These are phyloP conservation scores for Glaucidium brasilianum DNA, from an alignment of 2,113 vertebrate genomes.

Conservation along the genomic window DNA sequence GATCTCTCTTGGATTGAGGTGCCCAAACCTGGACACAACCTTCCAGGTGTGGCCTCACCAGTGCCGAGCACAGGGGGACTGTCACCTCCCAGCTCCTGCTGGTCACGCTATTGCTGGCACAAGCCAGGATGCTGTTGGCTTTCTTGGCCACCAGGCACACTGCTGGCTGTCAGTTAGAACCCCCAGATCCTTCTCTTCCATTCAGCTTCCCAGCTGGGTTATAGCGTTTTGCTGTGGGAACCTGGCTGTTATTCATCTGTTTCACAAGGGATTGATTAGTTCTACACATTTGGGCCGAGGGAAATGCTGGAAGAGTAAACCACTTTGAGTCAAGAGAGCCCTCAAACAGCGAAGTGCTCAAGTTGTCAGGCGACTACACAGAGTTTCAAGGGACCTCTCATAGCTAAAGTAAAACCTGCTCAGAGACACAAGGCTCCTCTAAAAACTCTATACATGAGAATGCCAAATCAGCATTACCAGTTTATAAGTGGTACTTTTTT, in stretches of 20 bases:
- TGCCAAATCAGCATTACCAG: background rate
- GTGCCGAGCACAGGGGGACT: too few relatives aligned
- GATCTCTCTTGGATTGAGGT: too few relatives aligned
- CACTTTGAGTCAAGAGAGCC: background rate
- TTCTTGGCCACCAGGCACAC: too few relatives aligned
- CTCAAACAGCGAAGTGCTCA: background rate
- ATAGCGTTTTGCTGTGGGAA: background rate
- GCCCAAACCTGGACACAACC: too few relatives aligned
- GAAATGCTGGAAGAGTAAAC: background rate
- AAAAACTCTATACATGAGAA: background rate
- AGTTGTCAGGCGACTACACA: background rate
- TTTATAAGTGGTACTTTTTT: background rate
- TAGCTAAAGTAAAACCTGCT: background rate
- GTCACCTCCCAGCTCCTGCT: too few relatives aligned
- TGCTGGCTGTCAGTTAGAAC: too few relatives aligned
- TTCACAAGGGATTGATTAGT: background rate
- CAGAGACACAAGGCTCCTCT: background rate
- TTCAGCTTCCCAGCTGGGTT: background rate
- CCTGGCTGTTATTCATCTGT: background rate
- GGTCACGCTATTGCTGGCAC: too few relatives aligned
- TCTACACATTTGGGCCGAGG: background rate
- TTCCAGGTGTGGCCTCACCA: too few relatives aligned
- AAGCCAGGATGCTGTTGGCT: too few relatives aligned
- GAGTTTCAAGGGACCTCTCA: background rate
- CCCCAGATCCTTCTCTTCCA: too few relatives aligned